A percentile compares a stretch with the other conserved stretches of the same genome.
Evolutionary conservation across 2,888 invertebrate species (phyloP).

Genomic region (Rotaria macrura): DNA sequence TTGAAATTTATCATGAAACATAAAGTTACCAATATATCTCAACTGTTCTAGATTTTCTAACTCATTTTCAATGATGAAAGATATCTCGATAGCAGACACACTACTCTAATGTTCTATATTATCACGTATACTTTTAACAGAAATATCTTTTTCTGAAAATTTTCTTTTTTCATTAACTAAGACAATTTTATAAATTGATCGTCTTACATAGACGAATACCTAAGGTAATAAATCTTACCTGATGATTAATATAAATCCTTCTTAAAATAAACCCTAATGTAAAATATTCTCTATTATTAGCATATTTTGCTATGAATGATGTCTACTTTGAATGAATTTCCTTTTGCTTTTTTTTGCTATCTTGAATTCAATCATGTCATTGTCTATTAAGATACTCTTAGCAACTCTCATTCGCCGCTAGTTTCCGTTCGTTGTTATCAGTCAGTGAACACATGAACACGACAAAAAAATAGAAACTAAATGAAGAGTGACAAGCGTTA

Average conservation of each 20-base stretch:
- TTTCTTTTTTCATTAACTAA: too few species aligned
- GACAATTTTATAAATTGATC: too few species aligned
- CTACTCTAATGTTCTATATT: too few species aligned
- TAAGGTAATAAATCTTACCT: too few species aligned
- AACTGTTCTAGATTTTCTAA: too few species aligned
- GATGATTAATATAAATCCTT: neutral
- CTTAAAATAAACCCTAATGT: neutral
- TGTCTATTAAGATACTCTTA: neutral
- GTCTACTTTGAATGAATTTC: neutral
- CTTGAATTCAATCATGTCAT: neutral
- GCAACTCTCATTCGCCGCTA: neutral
- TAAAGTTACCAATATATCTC: too few species aligned
- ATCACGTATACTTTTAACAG: too few species aligned
- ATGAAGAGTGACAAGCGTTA: neutral
- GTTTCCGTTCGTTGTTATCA: neutral
- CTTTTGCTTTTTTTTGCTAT: neutral
- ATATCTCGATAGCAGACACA: too few species aligned
- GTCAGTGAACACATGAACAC: neutral
- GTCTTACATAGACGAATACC: too few species aligned
- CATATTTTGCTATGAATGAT: neutral
- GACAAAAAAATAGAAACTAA: neutral
- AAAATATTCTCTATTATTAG: neutral
- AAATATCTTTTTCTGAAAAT: too few species aligned
- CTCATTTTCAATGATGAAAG: too few species aligned
- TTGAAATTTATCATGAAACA: too few species aligned